These are phyloP conservation scores for Varecia variegata DNA, from an alignment of 2,797 vertebrate genomes.

Conservation along the genomic window DNA sequence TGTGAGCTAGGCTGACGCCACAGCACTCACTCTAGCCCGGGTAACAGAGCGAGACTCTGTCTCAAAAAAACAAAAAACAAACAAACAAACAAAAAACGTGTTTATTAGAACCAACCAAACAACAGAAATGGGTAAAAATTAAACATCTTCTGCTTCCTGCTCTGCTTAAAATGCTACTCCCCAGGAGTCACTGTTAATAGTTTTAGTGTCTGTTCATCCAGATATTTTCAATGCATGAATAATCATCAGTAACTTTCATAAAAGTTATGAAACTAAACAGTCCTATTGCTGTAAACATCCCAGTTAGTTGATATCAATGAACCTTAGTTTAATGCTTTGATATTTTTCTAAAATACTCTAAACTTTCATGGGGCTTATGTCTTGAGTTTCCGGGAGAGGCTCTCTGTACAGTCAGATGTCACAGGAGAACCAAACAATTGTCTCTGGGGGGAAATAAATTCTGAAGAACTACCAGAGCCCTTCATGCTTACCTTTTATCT, in stretches of 20 bases:
- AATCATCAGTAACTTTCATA: not conserved
- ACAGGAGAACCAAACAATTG: not conserved
- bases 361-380: not conserved
- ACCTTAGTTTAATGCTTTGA: not conserved
- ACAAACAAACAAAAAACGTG: no score
- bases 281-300: conserved; percentile 14
- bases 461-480: not conserved
- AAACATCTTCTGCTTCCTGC: not conserved
- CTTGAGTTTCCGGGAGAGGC: not conserved
- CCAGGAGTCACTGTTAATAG: not conserved
- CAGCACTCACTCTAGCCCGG: no score
- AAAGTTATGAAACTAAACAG: not conserved
- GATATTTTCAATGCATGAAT: not conserved
- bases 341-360: conserved; percentile 47
- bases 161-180: not conserved
- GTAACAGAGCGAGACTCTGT: no score
- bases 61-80: no score
- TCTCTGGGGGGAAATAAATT: not conserved
- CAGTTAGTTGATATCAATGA: conserved; percentile 1
- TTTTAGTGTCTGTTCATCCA: not conserved
- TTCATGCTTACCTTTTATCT: not conserved
- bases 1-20: no score
- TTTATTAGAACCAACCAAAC: not conserved
- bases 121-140: not conserved
- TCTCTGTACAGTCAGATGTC: not conserved